Conservation (phyloP, 2,113 vertebrate species). For the Mugil cephalus region DNA sequence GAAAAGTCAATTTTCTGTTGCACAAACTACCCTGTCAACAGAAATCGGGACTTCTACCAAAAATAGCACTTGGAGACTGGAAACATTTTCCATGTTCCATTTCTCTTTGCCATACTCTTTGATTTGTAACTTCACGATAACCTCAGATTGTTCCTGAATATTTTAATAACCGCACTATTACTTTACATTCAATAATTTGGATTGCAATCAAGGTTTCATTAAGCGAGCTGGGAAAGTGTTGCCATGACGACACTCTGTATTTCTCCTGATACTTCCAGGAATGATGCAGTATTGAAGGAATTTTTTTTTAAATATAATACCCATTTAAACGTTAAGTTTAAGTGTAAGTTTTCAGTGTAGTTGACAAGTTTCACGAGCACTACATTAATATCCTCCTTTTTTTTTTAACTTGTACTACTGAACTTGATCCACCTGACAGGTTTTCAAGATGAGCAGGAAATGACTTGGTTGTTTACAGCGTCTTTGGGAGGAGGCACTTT, state of each 20-base stretch:
- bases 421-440: background rate
- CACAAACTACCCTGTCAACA: background rate
- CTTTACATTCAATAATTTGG: conserved; percentile 1
- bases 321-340: too few species aligned
- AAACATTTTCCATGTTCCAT: background rate
- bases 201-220: conserved; percentile 14
- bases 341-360: too few species aligned
- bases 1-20: background rate
- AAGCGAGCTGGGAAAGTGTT: conserved; percentile 2
- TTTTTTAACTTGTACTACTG: too few species aligned
- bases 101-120: too few species aligned
- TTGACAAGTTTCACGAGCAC: background rate
- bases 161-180: conserved; percentile 4
- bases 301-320: background rate
- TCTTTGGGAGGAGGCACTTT: conserved; percentile 33
- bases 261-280: background rate
- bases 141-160: background rate
- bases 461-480: conserved; percentile 17
- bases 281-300: background rate
- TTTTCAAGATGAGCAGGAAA: conserved; percentile 32
- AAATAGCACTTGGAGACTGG: too few species aligned
- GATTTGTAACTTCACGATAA: too few species aligned
- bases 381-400: background rate
- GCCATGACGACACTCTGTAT: conserved; percentile 13
- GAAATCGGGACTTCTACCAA: background rate